Conservation (phyloP, 2,888 invertebrate species). For the Mimachlamys varia region DNA sequence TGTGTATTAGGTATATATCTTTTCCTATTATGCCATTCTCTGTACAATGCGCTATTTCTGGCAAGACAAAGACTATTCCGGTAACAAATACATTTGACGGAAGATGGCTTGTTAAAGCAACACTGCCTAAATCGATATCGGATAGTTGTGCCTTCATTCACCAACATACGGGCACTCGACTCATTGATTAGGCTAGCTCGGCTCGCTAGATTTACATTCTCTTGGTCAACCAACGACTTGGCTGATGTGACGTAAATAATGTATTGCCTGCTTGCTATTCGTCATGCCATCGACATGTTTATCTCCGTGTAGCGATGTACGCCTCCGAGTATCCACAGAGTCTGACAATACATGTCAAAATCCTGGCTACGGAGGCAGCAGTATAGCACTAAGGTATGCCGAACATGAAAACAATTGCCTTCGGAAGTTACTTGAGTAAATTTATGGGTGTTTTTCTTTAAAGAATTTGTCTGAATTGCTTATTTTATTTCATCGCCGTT, state of each 20-base stretch:
- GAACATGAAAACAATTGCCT: not conserved
- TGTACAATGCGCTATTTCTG: not conserved
- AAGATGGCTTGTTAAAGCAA: not conserved
- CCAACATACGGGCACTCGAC: slow-evolving; percentile 11
- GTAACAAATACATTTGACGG: slow-evolving; percentile 7
- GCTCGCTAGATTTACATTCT: slow-evolving; percentile 8
- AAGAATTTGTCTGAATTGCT: not conserved
- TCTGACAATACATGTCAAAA: not conserved
- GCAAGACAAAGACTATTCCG: not conserved
- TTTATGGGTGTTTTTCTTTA: not conserved
- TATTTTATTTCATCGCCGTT: not conserved
- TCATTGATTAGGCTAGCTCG: slow-evolving; percentile 8
- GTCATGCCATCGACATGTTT: not conserved
- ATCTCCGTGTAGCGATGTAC: not conserved
- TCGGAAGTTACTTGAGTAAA: too few species aligned
- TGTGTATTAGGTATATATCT: not conserved
- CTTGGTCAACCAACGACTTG: slow-evolving; percentile 36
- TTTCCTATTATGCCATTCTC: not conserved
- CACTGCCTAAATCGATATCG: not conserved
- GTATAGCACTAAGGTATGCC: not conserved
- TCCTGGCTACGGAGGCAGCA: not conserved
- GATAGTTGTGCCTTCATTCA: not conserved
- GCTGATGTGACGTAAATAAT: slow-evolving; percentile 28
- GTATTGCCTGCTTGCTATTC: not conserved
- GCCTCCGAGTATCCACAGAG: not conserved